Evolutionary conservation across 2,113 vertebrate species (phyloP).

Genomic region (Ahaetulla prasina): DNA sequence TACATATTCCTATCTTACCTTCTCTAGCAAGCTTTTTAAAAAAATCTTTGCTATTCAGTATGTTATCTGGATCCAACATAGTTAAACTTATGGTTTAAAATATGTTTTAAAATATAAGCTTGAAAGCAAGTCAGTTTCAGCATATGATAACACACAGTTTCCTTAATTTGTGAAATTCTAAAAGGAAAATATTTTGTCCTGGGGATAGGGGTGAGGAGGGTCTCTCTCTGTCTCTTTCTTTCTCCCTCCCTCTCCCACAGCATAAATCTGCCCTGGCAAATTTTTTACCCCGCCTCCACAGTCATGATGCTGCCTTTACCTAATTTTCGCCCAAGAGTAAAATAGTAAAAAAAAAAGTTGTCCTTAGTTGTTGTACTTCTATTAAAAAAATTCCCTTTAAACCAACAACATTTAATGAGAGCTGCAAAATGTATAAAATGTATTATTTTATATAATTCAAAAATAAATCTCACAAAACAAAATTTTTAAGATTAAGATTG

Average conservation of each 20-base stretch:
- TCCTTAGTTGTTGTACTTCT: not conserved
- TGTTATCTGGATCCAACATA: not conserved
- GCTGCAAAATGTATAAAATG: not conserved
- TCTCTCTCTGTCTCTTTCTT: too few species aligned
- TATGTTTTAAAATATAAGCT: not conserved
- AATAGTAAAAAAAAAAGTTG: not conserved
- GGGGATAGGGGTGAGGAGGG: too few species aligned
- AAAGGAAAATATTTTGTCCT: not conserved
- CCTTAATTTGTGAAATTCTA: not conserved
- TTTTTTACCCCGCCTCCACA: not conserved
- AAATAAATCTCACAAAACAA: not conserved
- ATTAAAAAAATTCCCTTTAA: not conserved
- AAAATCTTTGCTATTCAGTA: not conserved
- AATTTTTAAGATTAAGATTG: not conserved
- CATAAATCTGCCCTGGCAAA: not conserved
- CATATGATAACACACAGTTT: not conserved
- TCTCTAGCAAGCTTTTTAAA: not conserved
- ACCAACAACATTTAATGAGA: not conserved
- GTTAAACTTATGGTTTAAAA: not conserved
- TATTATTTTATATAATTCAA: not conserved
- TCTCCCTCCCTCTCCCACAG: too few species aligned
- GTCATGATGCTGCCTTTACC: not conserved
- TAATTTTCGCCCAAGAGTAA: not conserved
- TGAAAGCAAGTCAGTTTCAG: not conserved
- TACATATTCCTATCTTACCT: not conserved